Base-by-base conservation (phyloP, 1,140 invertebrate species). In the Melipona quadrifasciata region DNA sequence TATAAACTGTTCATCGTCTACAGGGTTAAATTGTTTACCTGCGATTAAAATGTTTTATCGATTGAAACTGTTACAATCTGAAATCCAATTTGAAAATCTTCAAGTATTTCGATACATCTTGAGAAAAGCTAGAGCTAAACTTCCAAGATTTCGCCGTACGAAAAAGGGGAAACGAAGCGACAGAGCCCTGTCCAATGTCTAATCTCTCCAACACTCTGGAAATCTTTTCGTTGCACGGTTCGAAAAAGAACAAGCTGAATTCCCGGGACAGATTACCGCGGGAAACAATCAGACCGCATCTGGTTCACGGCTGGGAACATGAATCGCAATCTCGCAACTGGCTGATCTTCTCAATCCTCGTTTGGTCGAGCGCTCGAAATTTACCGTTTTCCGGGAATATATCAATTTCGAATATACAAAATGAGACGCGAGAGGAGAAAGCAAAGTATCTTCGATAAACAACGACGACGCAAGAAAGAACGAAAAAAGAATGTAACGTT, bases 281-380 rank as follows among this genome's bases (percentile, higher is more conserved):
- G 24, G 34, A 80, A 57, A 34, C 34, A 39, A 51, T 19, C 55
- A 70, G 53, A 80, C 79, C 79, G 67, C 67, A 61, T 72, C 17
- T 74, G 3, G 57, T 24, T 79, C 82, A 61, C 82, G 34, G 75
- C 65, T 61, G 55, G 67, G 47, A 84, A 78, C 65, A 79, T 84
- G 77, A 76, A 82, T 27, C 47, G 55, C 79, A 78, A 71, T 79
- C 55, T 79, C 55, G 64, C 27, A 84, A 24, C 55, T 61, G 65
- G 55, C 47, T 39, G n/a, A 61, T 61, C 53, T n/a, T 78, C 64
- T 61, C 34, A 34, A 83, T 83, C 61, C 47, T 34, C 39, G 21
- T 2, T 12, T 21, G 72, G 67, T 39, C 80, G 53, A 70, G 51
- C 24, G 8, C 47, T 51, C 17, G 24, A 17, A 68, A 51, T 58